phyloP scores from a whole-genome alignment of 2,888 invertebrate genomes.

The Doris montereyensis region DNA sequence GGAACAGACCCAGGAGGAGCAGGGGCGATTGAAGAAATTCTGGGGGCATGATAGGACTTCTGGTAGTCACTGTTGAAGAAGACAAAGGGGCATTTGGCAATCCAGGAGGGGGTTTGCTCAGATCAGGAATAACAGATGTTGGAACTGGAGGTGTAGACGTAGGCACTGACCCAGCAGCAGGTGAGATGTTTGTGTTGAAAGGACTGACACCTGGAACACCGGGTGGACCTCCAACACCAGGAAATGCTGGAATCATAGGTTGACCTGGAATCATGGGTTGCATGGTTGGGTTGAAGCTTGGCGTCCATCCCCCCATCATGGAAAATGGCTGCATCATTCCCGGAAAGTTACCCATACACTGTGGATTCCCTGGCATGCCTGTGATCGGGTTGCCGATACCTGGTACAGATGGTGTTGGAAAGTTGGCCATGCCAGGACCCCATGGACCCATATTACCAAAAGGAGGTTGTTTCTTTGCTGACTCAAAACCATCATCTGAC shows the following conservation, averaged over 20 bases:
- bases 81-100: constrained; percentile 11
- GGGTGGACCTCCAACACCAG: constrained; percentile 4
- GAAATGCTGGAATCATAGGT: constrained; percentile 30
- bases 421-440: not conserved
- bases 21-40: not conserved
- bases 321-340: constrained; percentile 35
- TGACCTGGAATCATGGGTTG: constrained; percentile 34
- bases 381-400: not conserved
- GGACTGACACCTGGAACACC: constrained; percentile 11
- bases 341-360: not conserved
- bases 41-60: no score
- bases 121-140: constrained; percentile 4
- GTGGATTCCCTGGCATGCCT: not conserved
- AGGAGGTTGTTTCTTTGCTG: no score
- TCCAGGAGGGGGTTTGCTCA: constrained; percentile 40
- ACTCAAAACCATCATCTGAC: no score
- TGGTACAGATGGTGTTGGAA: not conserved
- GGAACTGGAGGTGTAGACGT: not conserved
- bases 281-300: constrained; percentile 33
- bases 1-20: not conserved
- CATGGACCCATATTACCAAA: no score
- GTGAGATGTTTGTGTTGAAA: constrained; percentile 13
- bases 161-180: constrained; percentile 5
- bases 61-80: not conserved
- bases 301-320: constrained; percentile 36